phyloP scores from a whole-genome alignment of 2,888 invertebrate species.

The Nomada ferruginata region DNA sequence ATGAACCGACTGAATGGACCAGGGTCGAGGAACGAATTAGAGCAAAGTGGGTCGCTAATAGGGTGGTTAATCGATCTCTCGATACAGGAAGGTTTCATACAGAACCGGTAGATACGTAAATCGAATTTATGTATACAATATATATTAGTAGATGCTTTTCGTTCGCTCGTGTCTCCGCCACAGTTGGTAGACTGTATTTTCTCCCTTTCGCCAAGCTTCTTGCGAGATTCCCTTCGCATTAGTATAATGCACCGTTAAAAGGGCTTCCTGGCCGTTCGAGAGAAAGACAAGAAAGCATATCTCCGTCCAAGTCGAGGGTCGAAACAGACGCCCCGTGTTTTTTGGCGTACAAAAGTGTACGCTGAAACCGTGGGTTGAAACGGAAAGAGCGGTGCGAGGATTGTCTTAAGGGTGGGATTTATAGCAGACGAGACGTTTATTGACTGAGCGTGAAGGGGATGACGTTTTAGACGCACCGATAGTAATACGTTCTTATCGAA shows the following conservation, averaged over 20 bases:
- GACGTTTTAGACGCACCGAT: too few relatives aligned
- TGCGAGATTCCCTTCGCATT: not conserved
- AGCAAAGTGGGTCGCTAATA: slow-evolving; percentile 24
- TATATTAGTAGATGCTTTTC: too few relatives aligned
- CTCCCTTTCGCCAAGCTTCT: not conserved
- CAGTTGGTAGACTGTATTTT: not conserved
- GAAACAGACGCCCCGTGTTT: not conserved
- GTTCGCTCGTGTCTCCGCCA: too few relatives aligned
- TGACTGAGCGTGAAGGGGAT: not conserved
- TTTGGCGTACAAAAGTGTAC: not conserved
- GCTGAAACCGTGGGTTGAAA: not conserved
- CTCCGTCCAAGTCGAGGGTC: not conserved
- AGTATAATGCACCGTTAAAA: slow-evolving; percentile 24
- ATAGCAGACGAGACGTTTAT: not conserved
- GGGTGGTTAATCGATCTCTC: not conserved
- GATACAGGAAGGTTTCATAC: not conserved
- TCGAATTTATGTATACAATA: too few relatives aligned
- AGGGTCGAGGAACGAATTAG: slow-evolving; percentile 19
- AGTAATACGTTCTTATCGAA: too few relatives aligned
- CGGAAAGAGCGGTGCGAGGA: not conserved
- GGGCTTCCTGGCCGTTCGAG: not conserved
- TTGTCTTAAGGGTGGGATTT: not conserved
- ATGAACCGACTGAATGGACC: slow-evolving; percentile 31
- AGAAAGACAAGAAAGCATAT: not conserved
- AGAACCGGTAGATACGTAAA: too few relatives aligned